Evolutionary conservation across 2,888 invertebrate genomes (phyloP).

Genomic region (Cheiracanthium punctorium): DNA sequence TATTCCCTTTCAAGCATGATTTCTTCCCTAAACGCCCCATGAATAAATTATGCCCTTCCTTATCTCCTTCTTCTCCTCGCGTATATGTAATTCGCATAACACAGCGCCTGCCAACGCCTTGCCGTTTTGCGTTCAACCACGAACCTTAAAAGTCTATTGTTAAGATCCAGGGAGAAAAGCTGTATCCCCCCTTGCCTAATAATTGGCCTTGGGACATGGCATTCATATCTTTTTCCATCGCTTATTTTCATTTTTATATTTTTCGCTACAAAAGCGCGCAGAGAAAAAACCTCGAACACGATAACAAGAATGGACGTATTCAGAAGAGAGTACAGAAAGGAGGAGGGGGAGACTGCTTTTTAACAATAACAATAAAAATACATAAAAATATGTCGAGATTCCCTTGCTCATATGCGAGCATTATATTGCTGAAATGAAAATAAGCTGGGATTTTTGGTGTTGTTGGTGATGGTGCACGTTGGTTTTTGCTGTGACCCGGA

Average conservation of each 20-base stretch:
- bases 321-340: no score
- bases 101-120: constrained; percentile 17
- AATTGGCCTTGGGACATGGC: constrained; percentile 63
- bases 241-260: no score
- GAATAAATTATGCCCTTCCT: neutral
- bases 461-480: neutral
- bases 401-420: constrained; percentile 62
- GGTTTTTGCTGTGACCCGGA: constrained; percentile 64
- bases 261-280: neutral
- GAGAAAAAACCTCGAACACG: constrained; percentile 32
- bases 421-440: constrained; percentile 58
- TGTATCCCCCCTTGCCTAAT: constrained; percentile 32
- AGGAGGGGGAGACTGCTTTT: neutral
- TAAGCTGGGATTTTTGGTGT: constrained; percentile 40
- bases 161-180: constrained; percentile 4
- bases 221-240: constrained; percentile 59
- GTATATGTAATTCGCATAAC: constrained; percentile 4
- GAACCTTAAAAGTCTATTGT: neutral
- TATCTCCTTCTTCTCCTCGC: neutral
- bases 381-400: constrained; percentile 50
- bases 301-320: constrained; percentile 39
- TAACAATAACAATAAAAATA: constrained; percentile 60
- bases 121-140: constrained; percentile 2
- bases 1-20: neutral
- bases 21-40: neutral